Base-by-base conservation (phyloP, 2,113 vertebrate species). In the Caranx melampygus region DNA sequence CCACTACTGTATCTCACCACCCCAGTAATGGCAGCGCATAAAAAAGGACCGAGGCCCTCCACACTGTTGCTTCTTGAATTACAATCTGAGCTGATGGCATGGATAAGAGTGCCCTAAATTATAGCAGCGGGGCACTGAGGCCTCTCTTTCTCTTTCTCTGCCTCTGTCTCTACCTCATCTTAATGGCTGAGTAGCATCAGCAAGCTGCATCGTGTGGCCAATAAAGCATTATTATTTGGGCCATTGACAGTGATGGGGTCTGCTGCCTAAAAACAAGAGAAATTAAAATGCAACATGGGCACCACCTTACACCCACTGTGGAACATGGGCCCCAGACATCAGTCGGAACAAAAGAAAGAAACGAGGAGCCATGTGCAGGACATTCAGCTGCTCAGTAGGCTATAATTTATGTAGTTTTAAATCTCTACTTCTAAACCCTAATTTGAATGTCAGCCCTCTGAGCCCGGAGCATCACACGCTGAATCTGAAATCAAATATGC, bases 11-110 rank as follows among this genome's bases (percentile, higher is more conserved):
- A 92, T 94, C 93, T 88, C 90, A 87, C 93, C 92, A 90, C 91
- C 93, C 84, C 94, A 92, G 91, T 94, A 93, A 94, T 95, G 86
- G 91, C 76, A 78, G 65, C 86, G 85, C 72, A 93, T 91, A 93
- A 94, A 95, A 92, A 88, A 90, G 84, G 84, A 84, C 66, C 16
- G 68, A 88, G 87, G 87, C 86, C 88, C 92, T 90, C 92, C 89
- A 92, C 88, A 88, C 90, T 93, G 93, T 91, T 94, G 93, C 93
- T 94, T 93, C 91, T 95, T 94, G 94, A 95, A 95, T 95, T 94
- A 95, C 93, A 94, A 94, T 94, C 92, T 88, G 88, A 89, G 90
- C 87, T 91, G 92, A 95, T 94, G 93, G 90, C 89, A 80, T 33
- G 89, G 92, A 95, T 94, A 92, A 93, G 91, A 91, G 91, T 75